Conservation (phyloP, 2,888 invertebrate species). For the Nowickia ferox region DNA sequence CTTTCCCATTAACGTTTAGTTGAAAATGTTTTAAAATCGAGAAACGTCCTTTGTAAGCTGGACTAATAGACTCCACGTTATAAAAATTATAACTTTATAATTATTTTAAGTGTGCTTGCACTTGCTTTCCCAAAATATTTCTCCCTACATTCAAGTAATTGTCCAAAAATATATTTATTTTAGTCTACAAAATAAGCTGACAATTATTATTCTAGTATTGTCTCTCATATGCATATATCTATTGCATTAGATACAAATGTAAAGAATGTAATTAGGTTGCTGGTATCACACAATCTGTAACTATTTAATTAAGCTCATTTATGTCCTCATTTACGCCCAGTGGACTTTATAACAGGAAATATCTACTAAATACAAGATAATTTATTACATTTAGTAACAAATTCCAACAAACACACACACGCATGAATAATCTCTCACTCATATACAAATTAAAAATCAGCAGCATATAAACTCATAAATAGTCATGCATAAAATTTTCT, state of each 20-base stretch:
- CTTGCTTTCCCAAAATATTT: too few species aligned
- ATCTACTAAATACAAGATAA: slow-evolving; percentile 71
- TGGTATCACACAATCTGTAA: slow-evolving; percentile 18
- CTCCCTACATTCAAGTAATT: too few species aligned
- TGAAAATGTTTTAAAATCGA: too few species aligned
- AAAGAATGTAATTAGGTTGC: neutral
- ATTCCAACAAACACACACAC: neutral
- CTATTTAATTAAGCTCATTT: slow-evolving; percentile 62
- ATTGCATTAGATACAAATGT: neutral
- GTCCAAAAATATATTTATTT: too few species aligned
- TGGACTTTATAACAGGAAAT: slow-evolving; percentile 70
- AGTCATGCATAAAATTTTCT: slow-evolving; percentile 32
- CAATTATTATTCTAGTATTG: neutral
- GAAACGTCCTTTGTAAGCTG: too few species aligned
- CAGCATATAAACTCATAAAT: slow-evolving; percentile 10
- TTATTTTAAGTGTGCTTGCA: too few species aligned
- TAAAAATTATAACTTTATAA: too few species aligned
- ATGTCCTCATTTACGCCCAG: slow-evolving; percentile 67
- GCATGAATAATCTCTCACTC: neutral
- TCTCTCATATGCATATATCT: neutral
- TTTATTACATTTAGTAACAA: slow-evolving; percentile 58
- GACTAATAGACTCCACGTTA: too few species aligned
- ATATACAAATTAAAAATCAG: neutral
- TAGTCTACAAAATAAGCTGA: neutral
- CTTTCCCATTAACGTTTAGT: too few species aligned